A percentile compares a stretch with the other conserved stretches of the same genome.
phyloP scores from a whole-genome alignment of 2,113 vertebrate genomes.

The Alligator sinensis region DNA sequence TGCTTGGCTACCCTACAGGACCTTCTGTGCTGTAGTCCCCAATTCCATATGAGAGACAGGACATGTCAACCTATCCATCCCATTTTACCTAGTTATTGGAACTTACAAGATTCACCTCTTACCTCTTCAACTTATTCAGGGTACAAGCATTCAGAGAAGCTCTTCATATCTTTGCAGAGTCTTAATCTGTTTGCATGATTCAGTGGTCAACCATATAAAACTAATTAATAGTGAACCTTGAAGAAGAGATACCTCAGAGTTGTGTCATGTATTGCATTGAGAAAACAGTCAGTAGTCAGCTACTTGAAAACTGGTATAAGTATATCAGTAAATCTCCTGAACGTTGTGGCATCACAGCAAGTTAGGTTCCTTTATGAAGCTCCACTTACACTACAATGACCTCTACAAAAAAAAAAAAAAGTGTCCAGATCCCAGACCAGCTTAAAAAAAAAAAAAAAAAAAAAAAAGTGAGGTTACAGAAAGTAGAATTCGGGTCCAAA shows the following conservation, averaged over 20 bases:
- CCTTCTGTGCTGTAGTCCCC: not conserved
- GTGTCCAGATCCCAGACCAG: not conserved
- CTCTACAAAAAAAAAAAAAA: not conserved
- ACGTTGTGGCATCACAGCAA: not conserved
- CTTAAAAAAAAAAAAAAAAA: no score
- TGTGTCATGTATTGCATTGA: not conserved
- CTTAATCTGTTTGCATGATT: not conserved
- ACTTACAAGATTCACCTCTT: not conserved
- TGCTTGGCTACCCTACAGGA: not conserved
- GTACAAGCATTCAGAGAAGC: not conserved
- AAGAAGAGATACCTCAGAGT: not conserved
- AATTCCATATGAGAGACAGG: no score
- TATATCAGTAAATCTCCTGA: rapidly evolving
- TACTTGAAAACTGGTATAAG: not conserved
- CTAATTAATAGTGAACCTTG: not conserved
- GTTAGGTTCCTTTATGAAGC: not conserved
- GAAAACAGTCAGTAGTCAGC: not conserved
- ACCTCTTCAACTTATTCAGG: not conserved
- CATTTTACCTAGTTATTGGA: no score
- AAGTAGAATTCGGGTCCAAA: not conserved
- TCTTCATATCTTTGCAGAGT: not conserved
- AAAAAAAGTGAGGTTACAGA: not conserved
- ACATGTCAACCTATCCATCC: no score
- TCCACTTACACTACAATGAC: not conserved
- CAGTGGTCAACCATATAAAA: not conserved